phyloP scores from a whole-genome alignment of 2,113 vertebrate genomes.

The Megalops atlanticus region DNA sequence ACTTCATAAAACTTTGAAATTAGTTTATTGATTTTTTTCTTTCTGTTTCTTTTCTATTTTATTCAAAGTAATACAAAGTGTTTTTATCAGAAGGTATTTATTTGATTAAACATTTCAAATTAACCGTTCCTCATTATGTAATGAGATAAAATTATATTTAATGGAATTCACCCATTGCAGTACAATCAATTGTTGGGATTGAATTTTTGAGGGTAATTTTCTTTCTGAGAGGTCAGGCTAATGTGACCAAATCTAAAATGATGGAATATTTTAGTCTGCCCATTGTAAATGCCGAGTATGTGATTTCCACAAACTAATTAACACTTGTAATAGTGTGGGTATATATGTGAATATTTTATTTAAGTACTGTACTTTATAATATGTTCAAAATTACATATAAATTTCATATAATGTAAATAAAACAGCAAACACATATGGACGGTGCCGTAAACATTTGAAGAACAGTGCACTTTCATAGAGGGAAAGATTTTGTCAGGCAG shows the following conservation, averaged over 20 bases:
- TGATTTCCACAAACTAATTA: background rate
- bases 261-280: background rate
- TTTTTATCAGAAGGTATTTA: conserved; percentile 11
- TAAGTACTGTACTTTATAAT: conserved; percentile 7
- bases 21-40: conserved; percentile 59
- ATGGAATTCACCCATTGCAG: background rate
- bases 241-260: background rate
- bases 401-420: conserved; percentile 10
- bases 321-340: too few species aligned
- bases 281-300: background rate
- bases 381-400: conserved; percentile 13
- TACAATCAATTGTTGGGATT: background rate
- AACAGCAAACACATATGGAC: background rate
- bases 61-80: conserved; percentile 3
- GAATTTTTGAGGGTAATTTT: background rate
- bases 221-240: background rate
- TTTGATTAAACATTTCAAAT: conserved; percentile 16
- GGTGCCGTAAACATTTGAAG: conserved; percentile 23
- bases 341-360: too few species aligned
- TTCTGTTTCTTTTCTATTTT: conserved; percentile 3
- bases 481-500: conserved; percentile 35
- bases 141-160: background rate
- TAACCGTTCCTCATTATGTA: background rate
- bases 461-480: conserved; percentile 23
- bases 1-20: conserved; percentile 60